phyloP scores from a whole-genome alignment of 2,113 vertebrate species.

The Carassius gibelio region DNA sequence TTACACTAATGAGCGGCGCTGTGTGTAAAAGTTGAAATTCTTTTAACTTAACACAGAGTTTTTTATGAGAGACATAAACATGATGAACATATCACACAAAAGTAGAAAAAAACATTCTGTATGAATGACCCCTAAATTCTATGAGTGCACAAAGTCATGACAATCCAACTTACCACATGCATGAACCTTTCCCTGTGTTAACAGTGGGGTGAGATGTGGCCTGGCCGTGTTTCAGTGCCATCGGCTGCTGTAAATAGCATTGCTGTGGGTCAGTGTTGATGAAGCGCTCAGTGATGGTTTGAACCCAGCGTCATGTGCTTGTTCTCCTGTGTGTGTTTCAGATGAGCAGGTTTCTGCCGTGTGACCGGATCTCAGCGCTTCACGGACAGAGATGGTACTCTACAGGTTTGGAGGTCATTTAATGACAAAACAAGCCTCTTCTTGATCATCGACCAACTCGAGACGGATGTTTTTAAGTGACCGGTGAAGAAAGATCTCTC shows the following conservation, averaged over 20 bases:
- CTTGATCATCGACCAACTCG: slow-evolving; percentile 4
- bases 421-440: neutral
- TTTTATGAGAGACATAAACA: too few relatives aligned
- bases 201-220: neutral
- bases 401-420: neutral
- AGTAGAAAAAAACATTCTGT: too few relatives aligned
- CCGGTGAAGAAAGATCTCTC: neutral
- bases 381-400: neutral
- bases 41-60: too few relatives aligned
- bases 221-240: neutral
- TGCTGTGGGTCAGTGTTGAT: neutral
- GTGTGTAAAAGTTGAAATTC: too few relatives aligned
- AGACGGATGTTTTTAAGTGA: too few relatives aligned
- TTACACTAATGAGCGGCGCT: too few relatives aligned
- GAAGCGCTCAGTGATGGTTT: neutral
- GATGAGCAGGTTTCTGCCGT: slow-evolving; percentile 96
- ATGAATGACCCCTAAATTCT: too few relatives aligned
- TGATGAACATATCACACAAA: too few relatives aligned
- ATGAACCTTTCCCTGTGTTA: neutral
- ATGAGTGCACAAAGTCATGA: too few relatives aligned
- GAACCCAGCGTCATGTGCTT: neutral
- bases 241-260: neutral
- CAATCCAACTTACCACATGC: too few relatives aligned
- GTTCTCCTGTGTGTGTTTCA: slow-evolving; percentile 66
- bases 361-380: slow-evolving; percentile 50